Conservation (phyloP, 92 coral and sea anemone species). For the Anthopleura xanthogrammica region DNA sequence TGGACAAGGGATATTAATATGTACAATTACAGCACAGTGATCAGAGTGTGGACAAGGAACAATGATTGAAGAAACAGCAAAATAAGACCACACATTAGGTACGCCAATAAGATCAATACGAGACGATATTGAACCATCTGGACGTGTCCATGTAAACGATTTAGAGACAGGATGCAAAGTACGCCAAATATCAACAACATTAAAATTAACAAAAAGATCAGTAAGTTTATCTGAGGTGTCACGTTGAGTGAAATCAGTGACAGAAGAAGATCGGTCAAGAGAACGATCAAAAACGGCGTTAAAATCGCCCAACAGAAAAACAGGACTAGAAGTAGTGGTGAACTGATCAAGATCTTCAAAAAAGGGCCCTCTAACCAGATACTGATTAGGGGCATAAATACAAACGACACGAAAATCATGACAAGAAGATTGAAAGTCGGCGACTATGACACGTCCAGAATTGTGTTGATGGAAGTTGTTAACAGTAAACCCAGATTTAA, state of each 20-base stretch:
- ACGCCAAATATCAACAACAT: constrained; percentile 48
- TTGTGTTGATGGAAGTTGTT: neutral
- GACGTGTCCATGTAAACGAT: constrained; percentile 42
- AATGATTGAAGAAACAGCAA: neutral
- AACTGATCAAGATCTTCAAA: neutral
- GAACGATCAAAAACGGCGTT: constrained; percentile 49
- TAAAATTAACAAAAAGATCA: constrained; percentile 10
- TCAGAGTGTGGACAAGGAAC: constrained; percentile 15
- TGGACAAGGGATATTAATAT: neutral
- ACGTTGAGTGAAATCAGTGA: neutral
- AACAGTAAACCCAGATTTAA: neutral
- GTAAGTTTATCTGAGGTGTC: constrained; percentile 8
- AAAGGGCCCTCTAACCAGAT: constrained; percentile 29
- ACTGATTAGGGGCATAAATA: constrained; percentile 54
- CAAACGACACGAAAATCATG: constrained; percentile 13
- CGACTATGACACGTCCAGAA: constrained; percentile 31
- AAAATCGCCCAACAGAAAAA: constrained; percentile 45
- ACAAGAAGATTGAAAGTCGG: neutral
- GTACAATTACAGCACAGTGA: neutral
- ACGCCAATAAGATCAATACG: constrained; percentile 53
- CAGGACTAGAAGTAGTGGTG: constrained; percentile 18
- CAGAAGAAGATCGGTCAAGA: constrained; percentile 28
- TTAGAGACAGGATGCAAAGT: constrained; percentile 16
- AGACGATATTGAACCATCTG: constrained; percentile 35
- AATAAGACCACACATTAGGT: constrained; percentile 32